These are phyloP conservation scores for Acleris sparsana DNA, from an alignment of 2,888 invertebrate genomes.

Conservation along the genomic window DNA sequence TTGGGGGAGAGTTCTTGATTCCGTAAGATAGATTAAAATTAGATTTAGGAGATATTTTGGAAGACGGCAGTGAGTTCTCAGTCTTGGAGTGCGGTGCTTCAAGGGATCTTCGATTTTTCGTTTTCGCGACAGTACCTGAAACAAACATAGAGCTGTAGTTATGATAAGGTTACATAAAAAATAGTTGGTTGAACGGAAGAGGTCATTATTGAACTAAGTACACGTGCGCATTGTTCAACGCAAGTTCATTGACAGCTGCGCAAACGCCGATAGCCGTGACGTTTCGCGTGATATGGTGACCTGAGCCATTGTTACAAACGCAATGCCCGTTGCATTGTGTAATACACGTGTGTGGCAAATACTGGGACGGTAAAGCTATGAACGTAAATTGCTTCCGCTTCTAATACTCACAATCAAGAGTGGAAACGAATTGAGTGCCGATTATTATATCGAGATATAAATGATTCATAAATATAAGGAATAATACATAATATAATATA, in stretches of 20 bases:
- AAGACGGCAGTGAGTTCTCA: conserved; percentile 78
- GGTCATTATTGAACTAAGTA: conserved; percentile 67
- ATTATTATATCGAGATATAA: too few species aligned
- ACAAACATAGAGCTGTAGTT: conserved; percentile 54
- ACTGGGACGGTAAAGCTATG: conserved; percentile 20
- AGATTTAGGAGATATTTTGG: conserved; percentile 75
- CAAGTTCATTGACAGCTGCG: conserved; percentile 70
- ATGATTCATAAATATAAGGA: too few species aligned
- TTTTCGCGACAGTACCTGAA: conserved; percentile 70
- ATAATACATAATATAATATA: too few species aligned
- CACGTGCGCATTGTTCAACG: conserved; percentile 66
- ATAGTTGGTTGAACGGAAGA: conserved; percentile 50
- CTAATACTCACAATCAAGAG: not conserved
- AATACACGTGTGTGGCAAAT: conserved; percentile 39
- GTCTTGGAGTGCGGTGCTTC: conserved; percentile 74
- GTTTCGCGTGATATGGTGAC: conserved; percentile 61
- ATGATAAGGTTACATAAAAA: not conserved
- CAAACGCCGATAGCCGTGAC: conserved; percentile 60
- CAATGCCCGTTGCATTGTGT: conserved; percentile 50
- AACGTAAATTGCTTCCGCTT: conserved; percentile 25
- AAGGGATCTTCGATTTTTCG: conserved; percentile 67
- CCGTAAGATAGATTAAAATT: conserved; percentile 68
- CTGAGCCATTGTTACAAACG: conserved; percentile 59
- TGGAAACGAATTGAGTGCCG: not conserved
- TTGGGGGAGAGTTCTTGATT: conserved; percentile 64